Evolutionary conservation across 2,113 vertebrate species (phyloP).

Genomic region (Daphoenositta chrysoptera): DNA sequence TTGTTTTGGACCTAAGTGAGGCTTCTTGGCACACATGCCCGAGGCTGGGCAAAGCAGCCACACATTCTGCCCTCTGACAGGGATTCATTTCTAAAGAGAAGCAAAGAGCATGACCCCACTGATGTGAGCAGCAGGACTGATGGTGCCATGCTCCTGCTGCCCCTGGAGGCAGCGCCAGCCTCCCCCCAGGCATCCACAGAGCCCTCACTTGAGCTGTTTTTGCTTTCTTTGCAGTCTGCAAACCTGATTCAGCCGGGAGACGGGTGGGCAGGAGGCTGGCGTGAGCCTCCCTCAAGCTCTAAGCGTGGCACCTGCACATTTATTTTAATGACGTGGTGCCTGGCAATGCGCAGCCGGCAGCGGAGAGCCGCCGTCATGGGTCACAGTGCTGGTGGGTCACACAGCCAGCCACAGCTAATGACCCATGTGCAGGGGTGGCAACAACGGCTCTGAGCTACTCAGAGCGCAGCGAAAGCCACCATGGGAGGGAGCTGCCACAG

Average conservation of each 20-base stretch:
- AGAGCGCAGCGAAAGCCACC: neutral
- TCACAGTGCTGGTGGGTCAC: neutral
- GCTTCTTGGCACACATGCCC: neutral
- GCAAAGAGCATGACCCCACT: neutral
- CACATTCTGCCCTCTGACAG: neutral
- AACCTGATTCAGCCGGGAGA: rapidly evolving
- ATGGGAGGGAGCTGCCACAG: neutral
- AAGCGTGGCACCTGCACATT: conserved; percentile 12
- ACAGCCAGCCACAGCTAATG: neutral
- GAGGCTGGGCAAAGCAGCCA: neutral
- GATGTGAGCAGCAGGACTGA: rapidly evolving
- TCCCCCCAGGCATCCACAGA: neutral
- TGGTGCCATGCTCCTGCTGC: neutral
- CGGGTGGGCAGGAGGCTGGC: neutral
- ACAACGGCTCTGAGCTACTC: neutral
- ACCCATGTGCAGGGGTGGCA: neutral
- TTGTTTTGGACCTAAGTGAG: neutral
- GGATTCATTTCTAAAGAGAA: neutral
- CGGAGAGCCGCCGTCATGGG: neutral
- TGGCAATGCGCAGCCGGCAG: neutral
- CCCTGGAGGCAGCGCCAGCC: neutral
- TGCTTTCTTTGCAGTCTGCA: neutral
- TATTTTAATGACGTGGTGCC: neutral
- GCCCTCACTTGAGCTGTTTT: neutral
- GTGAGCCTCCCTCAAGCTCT: neutral